These are phyloP conservation scores for Ylistrum balloti DNA, from an alignment of 1,140 invertebrate genomes.

Conservation along the genomic window DNA sequence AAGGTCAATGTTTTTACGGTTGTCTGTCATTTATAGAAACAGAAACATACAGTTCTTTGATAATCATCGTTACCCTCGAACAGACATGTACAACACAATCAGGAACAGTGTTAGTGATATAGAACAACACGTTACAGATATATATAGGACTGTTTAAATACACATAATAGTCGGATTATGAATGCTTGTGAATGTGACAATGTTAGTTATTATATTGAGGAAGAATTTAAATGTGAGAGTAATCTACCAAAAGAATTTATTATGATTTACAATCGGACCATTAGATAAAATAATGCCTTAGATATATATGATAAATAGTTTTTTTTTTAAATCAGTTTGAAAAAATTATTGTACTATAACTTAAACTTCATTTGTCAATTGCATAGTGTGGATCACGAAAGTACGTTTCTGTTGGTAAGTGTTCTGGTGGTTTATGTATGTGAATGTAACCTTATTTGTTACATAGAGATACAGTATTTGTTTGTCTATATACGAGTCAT, in stretches of 20 bases:
- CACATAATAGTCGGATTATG: neutral
- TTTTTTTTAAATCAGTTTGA: no score
- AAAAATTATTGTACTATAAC: no score
- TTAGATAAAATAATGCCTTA: no score
- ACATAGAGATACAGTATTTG: no score
- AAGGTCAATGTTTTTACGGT: constrained; percentile 1
- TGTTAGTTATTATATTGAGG: neutral
- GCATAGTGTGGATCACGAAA: no score
- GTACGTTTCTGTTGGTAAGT: no score
- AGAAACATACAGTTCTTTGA: neutral
- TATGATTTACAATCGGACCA: no score
- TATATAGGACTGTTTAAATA: neutral
- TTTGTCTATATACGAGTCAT: no score
- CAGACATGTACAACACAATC: neutral
- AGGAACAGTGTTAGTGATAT: neutral
- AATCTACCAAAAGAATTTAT: neutral
- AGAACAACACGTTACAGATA: neutral
- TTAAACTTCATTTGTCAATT: no score
- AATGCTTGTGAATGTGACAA: neutral
- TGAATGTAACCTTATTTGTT: no score
- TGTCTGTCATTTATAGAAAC: neutral
- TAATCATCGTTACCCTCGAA: neutral
- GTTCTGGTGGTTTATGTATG: no score
- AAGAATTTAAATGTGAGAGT: neutral
- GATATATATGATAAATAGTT: no score